phyloP scores from a whole-genome alignment of 2,888 invertebrate genomes.

The Oscheius sp. region DNA sequence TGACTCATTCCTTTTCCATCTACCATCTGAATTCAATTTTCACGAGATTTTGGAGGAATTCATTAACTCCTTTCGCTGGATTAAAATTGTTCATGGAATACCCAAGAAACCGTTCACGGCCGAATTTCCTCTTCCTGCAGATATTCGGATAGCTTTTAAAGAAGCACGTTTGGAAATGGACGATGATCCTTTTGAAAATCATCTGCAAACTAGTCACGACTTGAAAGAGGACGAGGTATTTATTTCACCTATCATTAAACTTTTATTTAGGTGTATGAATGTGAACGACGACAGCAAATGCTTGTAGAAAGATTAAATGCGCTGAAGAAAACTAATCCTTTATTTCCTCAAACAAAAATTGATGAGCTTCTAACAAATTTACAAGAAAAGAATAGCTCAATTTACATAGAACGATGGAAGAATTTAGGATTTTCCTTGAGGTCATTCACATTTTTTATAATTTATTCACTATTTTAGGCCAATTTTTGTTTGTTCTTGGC shows the following conservation, averaged over 20 bases:
- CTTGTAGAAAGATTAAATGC: constrained; percentile 87
- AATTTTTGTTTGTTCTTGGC: constrained; percentile 84
- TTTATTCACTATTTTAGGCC: constrained; percentile 75
- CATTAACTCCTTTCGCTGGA: constrained; percentile 92
- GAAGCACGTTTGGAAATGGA: constrained; percentile 90
- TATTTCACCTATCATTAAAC: background rate
- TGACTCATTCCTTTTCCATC: constrained; percentile 71
- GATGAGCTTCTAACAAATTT: constrained; percentile 89
- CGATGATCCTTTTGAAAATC: constrained; percentile 93
- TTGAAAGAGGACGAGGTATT: constrained; percentile 86
- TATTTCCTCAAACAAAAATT: constrained; percentile 77
- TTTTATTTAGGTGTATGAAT: constrained; percentile 82
- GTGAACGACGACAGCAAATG: constrained; percentile 87
- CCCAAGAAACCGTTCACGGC: constrained; percentile 80
- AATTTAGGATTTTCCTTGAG: constrained; percentile 36
- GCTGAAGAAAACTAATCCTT: constrained; percentile 84
- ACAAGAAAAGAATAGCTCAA: constrained; percentile 90
- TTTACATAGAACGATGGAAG: constrained; percentile 86
- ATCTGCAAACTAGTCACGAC: constrained; percentile 90
- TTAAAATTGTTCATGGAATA: constrained; percentile 81
- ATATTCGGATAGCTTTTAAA: constrained; percentile 86
- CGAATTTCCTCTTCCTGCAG: constrained; percentile 85
- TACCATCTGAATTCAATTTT: constrained; percentile 75
- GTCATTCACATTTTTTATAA: too few species aligned
- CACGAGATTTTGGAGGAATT: constrained; percentile 74